Percentiles rank a stretch among this genome's conserved stretches.
These are phyloP conservation scores for Pseudomyrmex sp. DNA, from an alignment of 1,140 invertebrate genomes.

Conservation along the genomic window DNA sequence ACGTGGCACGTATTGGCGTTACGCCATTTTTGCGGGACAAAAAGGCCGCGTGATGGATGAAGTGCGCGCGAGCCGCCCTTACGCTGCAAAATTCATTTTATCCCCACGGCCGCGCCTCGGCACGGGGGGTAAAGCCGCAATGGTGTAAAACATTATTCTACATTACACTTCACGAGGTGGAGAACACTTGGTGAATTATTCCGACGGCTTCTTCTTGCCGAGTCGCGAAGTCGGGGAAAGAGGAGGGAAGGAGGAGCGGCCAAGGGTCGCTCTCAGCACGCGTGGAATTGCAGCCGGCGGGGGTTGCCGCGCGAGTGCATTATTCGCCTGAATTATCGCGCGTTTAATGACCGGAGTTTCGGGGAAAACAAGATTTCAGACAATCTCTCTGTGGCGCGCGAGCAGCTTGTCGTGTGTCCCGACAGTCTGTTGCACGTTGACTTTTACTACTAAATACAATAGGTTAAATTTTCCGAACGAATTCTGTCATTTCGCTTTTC, in stretches of 20 bases:
- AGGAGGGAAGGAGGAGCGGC: background rate
- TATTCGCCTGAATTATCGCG: constrained; percentile 51
- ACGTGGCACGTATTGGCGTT: constrained; percentile 60
- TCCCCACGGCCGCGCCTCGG: constrained; percentile 21
- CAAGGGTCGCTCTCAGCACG: constrained; percentile 18
- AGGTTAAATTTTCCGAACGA: background rate
- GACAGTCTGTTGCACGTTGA: constrained; percentile 10
- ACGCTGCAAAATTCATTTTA: constrained; percentile 70
- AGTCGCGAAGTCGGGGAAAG: background rate
- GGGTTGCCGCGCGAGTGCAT: constrained; percentile 41
- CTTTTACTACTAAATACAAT: background rate
- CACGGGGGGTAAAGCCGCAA: constrained; percentile 34
- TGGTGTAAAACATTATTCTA: constrained; percentile 73
- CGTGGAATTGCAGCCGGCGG: constrained; percentile 47
- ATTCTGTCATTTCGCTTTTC: background rate
- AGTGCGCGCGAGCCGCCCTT: constrained; percentile 47
- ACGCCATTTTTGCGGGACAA: constrained; percentile 45
- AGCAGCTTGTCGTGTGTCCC: constrained; percentile 19
- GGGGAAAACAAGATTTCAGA: constrained; percentile 51
- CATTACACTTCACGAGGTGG: constrained; percentile 66
- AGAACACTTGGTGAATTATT: constrained; percentile 66
- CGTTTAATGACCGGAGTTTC: constrained; percentile 51
- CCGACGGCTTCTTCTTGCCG: constrained; percentile 47
- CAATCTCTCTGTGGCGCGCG: background rate
- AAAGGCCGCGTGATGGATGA: constrained; percentile 63